Evolutionary conservation across 1,140 invertebrate species (phyloP).

Genomic region (Pygmarrhopalites habei): DNA sequence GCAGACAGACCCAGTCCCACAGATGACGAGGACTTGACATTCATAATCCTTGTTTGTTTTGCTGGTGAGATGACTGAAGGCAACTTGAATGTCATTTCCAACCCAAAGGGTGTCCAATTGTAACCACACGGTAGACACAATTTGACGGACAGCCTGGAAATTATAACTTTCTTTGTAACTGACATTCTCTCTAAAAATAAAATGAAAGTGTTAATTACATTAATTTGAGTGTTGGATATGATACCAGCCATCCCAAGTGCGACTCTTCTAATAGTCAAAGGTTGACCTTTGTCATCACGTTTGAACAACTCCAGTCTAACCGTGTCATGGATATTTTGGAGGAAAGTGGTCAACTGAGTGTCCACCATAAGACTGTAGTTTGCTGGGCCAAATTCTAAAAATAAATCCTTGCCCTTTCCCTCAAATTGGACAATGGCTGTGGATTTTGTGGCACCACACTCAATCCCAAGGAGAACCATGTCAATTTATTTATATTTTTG

Average conservation of each 20-base stretch:
- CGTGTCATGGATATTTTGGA: not conserved
- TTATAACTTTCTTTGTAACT: no score
- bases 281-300: not conserved
- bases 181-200: not conserved
- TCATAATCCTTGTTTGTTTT: not conserved
- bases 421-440: conserved; percentile 12
- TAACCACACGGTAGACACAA: no score
- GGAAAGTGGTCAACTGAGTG: conserved; percentile 14
- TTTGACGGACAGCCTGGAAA: no score
- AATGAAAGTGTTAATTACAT: conserved; percentile 15
- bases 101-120: conserved; percentile 8
- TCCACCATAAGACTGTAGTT: conserved; percentile 14
- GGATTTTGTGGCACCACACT: conserved; percentile 27
- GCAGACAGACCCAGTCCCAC: conserved; percentile 29
- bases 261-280: not conserved
- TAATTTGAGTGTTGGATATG: conserved; percentile 3
- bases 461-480: conserved; percentile 6
- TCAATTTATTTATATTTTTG: no score
- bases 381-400: conserved; percentile 14
- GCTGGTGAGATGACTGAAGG: conserved; percentile 8
- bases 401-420: not conserved
- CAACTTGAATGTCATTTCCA: conserved; percentile 18
- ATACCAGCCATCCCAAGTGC: conserved; percentile 32
- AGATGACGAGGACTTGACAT: conserved; percentile 14
- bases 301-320: not conserved